Conservation (phyloP, 2,888 invertebrate species). For the Lasioglossum oenotherae region DNA sequence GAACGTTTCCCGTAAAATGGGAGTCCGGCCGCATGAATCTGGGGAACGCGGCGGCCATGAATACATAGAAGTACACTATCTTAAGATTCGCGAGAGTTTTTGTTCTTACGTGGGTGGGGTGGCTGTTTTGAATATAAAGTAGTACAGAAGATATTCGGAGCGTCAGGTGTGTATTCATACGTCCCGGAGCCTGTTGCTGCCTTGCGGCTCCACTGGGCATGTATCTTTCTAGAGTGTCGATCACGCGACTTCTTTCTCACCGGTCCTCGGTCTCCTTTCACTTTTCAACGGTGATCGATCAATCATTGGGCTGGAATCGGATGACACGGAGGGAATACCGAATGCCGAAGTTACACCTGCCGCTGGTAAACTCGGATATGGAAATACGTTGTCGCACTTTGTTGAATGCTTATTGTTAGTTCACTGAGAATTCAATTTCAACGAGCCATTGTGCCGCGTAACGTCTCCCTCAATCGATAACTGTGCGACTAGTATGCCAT, state of each 20-base stretch:
- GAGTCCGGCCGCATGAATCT: conserved; percentile 12
- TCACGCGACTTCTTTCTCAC: conserved; percentile 24
- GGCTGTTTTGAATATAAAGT: conserved; percentile 47
- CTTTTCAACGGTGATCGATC: conserved; percentile 46
- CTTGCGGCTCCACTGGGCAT: background rate
- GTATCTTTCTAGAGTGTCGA: conserved; percentile 5
- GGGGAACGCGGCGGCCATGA: background rate
- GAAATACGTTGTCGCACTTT: conserved; percentile 6
- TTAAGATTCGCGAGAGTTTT: conserved; percentile 28
- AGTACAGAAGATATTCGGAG: conserved; percentile 21
- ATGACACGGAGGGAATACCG: conserved; percentile 20
- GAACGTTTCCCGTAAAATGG: conserved; percentile 17
- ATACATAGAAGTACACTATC: conserved; percentile 11
- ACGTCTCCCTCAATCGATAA: background rate
- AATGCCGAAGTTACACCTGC: conserved; percentile 41
- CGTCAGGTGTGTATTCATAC: conserved; percentile 42
- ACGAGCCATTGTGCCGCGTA: background rate
- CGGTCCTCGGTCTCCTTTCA: conserved; percentile 12
- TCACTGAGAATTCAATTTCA: conserved; percentile 24
- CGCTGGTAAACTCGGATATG: background rate
- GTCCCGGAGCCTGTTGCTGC: conserved; percentile 40
- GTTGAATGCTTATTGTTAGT: conserved; percentile 14
- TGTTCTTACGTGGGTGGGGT: conserved; percentile 4
- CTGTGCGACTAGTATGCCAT: too few species aligned
- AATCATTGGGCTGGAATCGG: conserved; percentile 22